Evolutionary conservation across 2,797 vertebrate genomes (phyloP).

Genomic region (Pristis pectinata): DNA sequence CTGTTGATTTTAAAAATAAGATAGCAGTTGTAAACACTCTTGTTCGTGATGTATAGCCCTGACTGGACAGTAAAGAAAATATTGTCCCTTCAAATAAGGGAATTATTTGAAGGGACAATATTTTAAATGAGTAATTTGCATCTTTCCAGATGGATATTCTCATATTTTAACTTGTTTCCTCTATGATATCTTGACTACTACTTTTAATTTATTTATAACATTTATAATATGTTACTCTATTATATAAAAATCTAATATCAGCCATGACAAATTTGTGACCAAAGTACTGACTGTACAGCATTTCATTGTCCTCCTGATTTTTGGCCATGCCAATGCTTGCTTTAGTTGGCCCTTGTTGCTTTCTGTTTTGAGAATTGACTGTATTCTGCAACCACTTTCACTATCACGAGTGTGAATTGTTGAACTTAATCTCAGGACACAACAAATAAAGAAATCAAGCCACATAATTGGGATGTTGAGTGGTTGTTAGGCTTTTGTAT

Average conservation of each 20-base stretch:
- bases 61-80: too few species aligned
- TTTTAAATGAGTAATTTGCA: not conserved
- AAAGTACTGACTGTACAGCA: not conserved
- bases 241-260: not conserved
- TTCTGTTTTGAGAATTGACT: not conserved
- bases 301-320: not conserved
- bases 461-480: not conserved
- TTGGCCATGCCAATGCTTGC: not conserved
- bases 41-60: too few species aligned
- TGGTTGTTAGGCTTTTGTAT: not conserved
- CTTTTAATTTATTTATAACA: not conserved
- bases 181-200: not conserved
- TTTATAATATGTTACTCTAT: not conserved
- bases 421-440: not conserved
- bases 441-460: not conserved
- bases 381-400: not conserved
- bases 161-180: too few species aligned
- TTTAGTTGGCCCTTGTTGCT: not conserved
- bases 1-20: too few species aligned
- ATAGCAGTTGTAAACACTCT: too few species aligned
- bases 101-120: not conserved
- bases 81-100: not conserved
- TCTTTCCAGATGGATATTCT: not conserved
- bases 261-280: not conserved
- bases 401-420: too few species aligned